phyloP scores from a whole-genome alignment of 2,113 vertebrate genomes.

The Lethenteron camtschaticum region DNA sequence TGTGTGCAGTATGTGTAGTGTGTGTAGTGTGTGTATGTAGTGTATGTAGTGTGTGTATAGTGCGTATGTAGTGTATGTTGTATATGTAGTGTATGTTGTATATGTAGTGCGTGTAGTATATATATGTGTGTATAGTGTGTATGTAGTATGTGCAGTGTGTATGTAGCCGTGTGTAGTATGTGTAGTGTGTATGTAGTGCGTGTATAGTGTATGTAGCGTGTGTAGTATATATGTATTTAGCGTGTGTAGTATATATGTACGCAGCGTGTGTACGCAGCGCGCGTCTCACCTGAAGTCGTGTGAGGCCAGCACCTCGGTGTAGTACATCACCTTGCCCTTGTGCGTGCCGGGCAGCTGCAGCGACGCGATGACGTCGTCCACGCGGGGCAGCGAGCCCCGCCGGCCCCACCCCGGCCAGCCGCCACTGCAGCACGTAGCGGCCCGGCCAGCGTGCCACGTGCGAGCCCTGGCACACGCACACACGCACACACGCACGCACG shows the following conservation, averaged over 20 bases:
- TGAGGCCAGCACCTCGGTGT: slow-evolving; percentile 72
- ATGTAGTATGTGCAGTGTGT: neutral
- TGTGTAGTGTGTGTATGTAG: slow-evolving; percentile 5
- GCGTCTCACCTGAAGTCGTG: slow-evolving; percentile 64
- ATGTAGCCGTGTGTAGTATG: slow-evolving; percentile 30
- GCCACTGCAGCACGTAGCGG: slow-evolving; percentile 90
- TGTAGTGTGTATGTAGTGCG: slow-evolving; percentile 19
- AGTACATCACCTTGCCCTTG: slow-evolving; percentile 92
- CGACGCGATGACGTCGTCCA: slow-evolving; percentile 81
- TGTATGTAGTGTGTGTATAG: slow-evolving; percentile 32
- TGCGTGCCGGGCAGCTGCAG: slow-evolving; percentile 66
- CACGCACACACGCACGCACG: too few relatives aligned
- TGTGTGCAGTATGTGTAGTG: neutral
- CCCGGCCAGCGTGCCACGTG: slow-evolving; percentile 83
- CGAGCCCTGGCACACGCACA: slow-evolving; percentile 37
- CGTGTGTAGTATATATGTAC: neutral
- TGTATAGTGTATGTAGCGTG: too few relatives aligned
- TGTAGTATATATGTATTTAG: neutral
- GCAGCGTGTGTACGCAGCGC: neutral
- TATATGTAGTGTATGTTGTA: neutral
- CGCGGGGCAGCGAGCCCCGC: slow-evolving; percentile 54
- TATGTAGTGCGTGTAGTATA: neutral
- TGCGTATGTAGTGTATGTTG: slow-evolving; percentile 29
- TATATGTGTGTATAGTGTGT: rapidly evolving
- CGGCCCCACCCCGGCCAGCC: slow-evolving; percentile 49